Percentiles rank a stretch among this genome's conserved stretches.
Evolutionary conservation across 37 sponge, comb jelly and placozoan genomes (phyloP).

Genomic region (Halisarca cf. caerulea): DNA sequence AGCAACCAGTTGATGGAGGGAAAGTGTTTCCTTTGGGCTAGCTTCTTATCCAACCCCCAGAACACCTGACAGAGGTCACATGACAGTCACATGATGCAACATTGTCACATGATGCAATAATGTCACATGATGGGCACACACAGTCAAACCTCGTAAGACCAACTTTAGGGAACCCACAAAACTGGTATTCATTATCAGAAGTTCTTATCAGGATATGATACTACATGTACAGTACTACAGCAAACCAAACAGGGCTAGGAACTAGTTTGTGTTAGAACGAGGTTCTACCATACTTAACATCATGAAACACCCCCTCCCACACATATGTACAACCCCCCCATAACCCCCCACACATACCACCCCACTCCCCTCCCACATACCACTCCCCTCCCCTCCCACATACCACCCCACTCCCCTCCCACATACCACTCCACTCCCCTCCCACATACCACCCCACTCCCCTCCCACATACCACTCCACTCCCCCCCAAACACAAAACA

Average conservation of each 20-base stretch:
- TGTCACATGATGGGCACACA: neutral
- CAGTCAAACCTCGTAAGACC: neutral
- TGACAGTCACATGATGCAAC: neutral
- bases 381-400: too few species aligned
- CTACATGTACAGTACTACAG: too few species aligned
- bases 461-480: neutral
- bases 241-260: too few species aligned
- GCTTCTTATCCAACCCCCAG: conserved; percentile 99
- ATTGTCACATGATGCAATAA: neutral
- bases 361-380: neutral
- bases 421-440: too few species aligned
- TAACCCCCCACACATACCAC: neutral
- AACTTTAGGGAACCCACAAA: neutral
- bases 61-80: conserved; percentile 74
- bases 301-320: too few species aligned
- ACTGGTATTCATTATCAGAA: too few species aligned
- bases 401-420: too few species aligned
- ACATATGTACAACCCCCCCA: too few species aligned
- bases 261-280: too few species aligned
- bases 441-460: neutral
- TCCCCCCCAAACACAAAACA: too few species aligned
- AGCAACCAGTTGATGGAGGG: conserved; percentile 97
- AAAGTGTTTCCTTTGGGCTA: conserved; percentile 98
- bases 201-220: too few species aligned
- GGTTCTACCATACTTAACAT: too few species aligned